Base-by-base conservation (phyloP, 1,140 invertebrate species). In the Eriosoma lanigerum region DNA sequence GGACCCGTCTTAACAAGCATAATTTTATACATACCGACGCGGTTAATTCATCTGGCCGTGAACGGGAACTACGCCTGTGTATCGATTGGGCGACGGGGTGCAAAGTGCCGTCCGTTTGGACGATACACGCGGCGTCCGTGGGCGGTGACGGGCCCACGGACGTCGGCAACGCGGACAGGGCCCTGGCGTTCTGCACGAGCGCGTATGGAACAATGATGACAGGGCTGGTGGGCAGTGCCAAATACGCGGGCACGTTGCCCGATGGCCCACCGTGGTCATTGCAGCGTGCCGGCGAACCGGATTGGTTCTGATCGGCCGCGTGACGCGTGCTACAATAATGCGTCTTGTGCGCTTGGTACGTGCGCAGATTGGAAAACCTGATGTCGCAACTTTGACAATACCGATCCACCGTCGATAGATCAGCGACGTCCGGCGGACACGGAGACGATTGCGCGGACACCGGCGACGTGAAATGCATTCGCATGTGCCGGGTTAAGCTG, bases 361-460 rank as follows among this genome's bases (percentile, higher is more conserved):
- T 98, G 86, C 96, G 96, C 44, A 93, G 88, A 0, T 95, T 96
- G 0, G 89, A 89, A 83, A 91, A 91, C 84, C 95, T 92, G 82
- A 98, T 98, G 87, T 98, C 96, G 88, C 96, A 98, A 84, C 97
- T 93, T 70, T 92, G 89, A 85, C 96, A 98, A 85, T 97, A 98
- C 81, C 94, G 89, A 84, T 96, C 90, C 6, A 88, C 85, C 84
- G 82, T 87, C 84, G 83, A 86, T 84, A 21, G 56, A 83, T 84
- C 82, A 84, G 83, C 24, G 82, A n/a, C 58, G 32, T 82, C 86
- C 84, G 81, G 86, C 83, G 84, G 10, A 21, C 75, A 78, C 44
- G 75, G 75, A 0, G 75, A 56, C 56, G 75, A 62, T 29, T 78
- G 56, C 38, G 46, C 38, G 48, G 84, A 82, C 82, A 88, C 87